Conservation (phyloP, 2,113 vertebrate genomes). For the Isurus oxyrinchus region DNA sequence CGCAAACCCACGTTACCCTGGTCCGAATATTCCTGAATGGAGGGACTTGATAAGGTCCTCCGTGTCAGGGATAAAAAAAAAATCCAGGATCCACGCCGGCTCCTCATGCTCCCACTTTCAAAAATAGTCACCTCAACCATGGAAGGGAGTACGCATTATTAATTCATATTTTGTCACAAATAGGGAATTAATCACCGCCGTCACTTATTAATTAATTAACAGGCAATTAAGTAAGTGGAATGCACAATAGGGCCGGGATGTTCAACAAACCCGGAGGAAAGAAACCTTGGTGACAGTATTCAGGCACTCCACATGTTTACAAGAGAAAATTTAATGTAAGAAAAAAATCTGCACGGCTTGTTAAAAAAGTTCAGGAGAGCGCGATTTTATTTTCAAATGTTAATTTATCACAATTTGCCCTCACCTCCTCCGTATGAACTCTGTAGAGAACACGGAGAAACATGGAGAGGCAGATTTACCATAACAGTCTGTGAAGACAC, state of each 20-base stretch:
- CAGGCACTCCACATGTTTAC: background rate
- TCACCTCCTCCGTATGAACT: background rate
- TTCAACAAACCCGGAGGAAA: too few species aligned
- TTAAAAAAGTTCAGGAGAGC: background rate
- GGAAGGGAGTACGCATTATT: background rate
- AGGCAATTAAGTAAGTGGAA: background rate
- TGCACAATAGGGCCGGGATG: background rate
- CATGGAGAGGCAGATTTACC: background rate
- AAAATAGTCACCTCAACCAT: background rate
- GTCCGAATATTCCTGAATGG: constrained; percentile 15
- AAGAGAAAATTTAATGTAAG: too few species aligned
- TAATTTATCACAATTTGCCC: background rate
- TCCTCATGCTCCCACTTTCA: background rate
- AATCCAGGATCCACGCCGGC: background rate
- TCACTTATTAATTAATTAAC: background rate
- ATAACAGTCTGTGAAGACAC: background rate
- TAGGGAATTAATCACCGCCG: background rate
- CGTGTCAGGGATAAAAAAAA: background rate
- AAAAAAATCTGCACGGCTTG: background rate
- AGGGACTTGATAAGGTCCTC: background rate
- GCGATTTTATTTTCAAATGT: background rate
- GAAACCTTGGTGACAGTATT: too few species aligned
- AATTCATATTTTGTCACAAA: background rate
- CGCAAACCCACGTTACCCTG: background rate
- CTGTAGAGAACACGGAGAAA: too few species aligned